Evolutionary conservation across 1,140 invertebrate species (phyloP), one percentile per base, ranked within the genome.

Genomic region (Probaryconus sp.): DNA sequence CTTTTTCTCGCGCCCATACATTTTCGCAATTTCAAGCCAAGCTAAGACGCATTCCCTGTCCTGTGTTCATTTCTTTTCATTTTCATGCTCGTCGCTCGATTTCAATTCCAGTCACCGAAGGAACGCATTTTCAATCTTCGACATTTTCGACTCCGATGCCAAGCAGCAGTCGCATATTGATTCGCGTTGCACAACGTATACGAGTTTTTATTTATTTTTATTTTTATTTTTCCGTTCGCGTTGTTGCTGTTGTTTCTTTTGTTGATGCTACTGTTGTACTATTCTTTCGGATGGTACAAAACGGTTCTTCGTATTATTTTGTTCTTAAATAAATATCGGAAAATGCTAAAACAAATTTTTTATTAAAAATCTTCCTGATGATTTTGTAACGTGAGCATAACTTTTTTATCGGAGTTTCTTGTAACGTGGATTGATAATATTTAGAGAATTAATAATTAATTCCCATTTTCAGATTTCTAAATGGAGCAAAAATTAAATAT

Each of bases 111-210:
- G 75, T 76, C 70, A 72, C 38, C 73, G 68, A 63, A 71, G 63
- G 69, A 65, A 81, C 77, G 76, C 72, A 79, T 75, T 80, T 77
- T 78, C 79, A 81, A 83, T 82, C 79, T 82, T 79, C 69, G 48
- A 45, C 68, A 70, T 76, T 69, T 72, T 71, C 64, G 30, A 71
- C 55, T 73, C 69, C 78, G 51, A 67, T 42, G 70, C 64, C 72
- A 75, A 60, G 67, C 67, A 60, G 37, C 70, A 58, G 53, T 78
- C 73, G 70, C 70, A 50, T 82, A 83, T 83, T 77, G 80, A 82
- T 82, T 80, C 73, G 50, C 65, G 58, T 79, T 73, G 70, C 67
- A 73, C 37, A 5, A 14, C 24, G 7, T 7, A 38, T 37, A 2
- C 43, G 14, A 43, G 50, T 20, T 31, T 38, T 61, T 69, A 60